Conservation (phyloP, 2,888 invertebrate species). For the Marronus borbonicus region DNA sequence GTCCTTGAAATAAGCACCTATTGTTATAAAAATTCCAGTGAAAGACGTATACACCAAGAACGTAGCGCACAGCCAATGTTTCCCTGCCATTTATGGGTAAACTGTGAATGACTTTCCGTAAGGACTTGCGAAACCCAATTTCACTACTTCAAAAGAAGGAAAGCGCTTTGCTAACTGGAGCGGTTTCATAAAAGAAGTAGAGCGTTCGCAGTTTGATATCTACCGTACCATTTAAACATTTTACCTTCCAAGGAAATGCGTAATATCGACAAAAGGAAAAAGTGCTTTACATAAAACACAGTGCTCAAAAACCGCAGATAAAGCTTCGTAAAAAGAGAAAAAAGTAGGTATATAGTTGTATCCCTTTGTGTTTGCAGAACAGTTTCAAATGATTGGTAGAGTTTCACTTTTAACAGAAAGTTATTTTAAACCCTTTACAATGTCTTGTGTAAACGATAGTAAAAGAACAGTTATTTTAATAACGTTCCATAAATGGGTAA, state of each 20-base stretch:
- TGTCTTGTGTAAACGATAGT: no score
- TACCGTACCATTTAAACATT: constrained; percentile 44
- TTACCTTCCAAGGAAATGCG: constrained; percentile 34
- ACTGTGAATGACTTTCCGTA: constrained; percentile 50
- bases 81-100: constrained; percentile 43
- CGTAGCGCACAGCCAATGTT: constrained; percentile 37
- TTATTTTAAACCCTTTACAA: no score
- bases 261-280: constrained; percentile 43
- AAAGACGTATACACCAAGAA: constrained; percentile 4
- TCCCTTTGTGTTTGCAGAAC: neutral
- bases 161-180: constrained; percentile 55
- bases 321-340: neutral
- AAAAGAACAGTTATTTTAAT: no score
- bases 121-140: constrained; percentile 50
- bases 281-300: constrained; percentile 38
- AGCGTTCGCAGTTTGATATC: constrained; percentile 53
- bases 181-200: constrained; percentile 55
- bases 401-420: neutral
- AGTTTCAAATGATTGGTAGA: constrained; percentile 4
- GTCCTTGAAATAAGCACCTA: no score
- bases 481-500: no score
- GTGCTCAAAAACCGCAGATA: constrained; percentile 31
- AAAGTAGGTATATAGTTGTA: no score
- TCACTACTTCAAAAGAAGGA: constrained; percentile 55
- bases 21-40: constrained; percentile 8